Evolutionary conservation across 2,113 vertebrate species (phyloP), one percentile per base, ranked within the genome.

Genomic region (Cnemophilus loriae): DNA sequence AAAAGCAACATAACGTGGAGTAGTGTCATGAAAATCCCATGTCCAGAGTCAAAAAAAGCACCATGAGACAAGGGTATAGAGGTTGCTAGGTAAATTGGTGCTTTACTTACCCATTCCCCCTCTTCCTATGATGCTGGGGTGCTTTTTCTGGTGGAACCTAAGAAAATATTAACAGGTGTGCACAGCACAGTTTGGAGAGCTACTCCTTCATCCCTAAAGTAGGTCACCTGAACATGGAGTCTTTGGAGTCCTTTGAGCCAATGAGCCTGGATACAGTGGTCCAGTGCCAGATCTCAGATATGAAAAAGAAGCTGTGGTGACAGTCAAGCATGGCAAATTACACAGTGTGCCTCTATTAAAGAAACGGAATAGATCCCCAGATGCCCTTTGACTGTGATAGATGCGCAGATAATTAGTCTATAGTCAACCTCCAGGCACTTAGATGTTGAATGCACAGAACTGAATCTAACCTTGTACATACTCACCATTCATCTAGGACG

Each of bases 51-150:
- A 55, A 91, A 85, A 27, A 93, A 50, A 73, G 3, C 13, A 74
- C 35, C 9, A 30, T 46, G 33, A 92, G 42, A 75, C 12, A 75
- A 41, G 28, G 33, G 28, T 84, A 28, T 49, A 57, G 73, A 75
- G 2, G 8, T 78, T 79, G 5, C 9, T 68, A 50, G 65, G 78
- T 39, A 85, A 69, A 75, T 56, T 49, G 33, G 8, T n/a, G n/a
- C n/a, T n/a, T n/a, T n/a, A n/a, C n/a, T n/a, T n/a, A n/a, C n/a
- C n/a, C n/a, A n/a, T n/a, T n/a, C n/a, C n/a, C n/a, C n/a, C n/a
- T n/a, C n/a, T n/a, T n/a, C n/a, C n/a, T n/a, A n/a, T n/a, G n/a
- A 28, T 37, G 8, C 4, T 50, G 17, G 1, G 35, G 19, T 1
- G 12, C 4, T 26, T 32, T 47, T 76, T 75, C 44, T 39, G 1